These are phyloP conservation scores for Himalopsyche anomala DNA, from an alignment of 2,888 invertebrate species.

Conservation along the genomic window DNA sequence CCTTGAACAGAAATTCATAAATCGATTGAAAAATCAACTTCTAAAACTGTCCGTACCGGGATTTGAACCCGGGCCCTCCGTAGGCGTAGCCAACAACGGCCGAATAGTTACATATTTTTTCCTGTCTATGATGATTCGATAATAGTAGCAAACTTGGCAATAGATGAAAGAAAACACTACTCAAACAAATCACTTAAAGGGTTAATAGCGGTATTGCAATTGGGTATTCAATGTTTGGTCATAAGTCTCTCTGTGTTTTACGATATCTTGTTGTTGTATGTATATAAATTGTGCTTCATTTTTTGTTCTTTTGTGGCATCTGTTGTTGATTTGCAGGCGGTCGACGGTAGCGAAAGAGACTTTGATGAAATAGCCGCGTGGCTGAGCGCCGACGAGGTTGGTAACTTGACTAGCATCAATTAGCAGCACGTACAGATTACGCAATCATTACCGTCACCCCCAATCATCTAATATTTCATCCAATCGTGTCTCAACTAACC, in stretches of 20 bases:
- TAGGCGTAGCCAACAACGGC: too few relatives aligned
- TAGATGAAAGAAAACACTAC: too few relatives aligned
- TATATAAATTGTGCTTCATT: conserved; percentile 67
- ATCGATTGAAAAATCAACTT: too few relatives aligned
- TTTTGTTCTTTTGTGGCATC: conserved; percentile 68
- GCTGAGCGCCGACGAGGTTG: conserved; percentile 89
- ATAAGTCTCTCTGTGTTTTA: background rate
- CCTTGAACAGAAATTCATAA: too few relatives aligned
- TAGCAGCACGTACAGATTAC: background rate
- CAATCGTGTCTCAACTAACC: background rate
- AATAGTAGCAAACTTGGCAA: too few relatives aligned
- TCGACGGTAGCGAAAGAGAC: conserved; percentile 85
- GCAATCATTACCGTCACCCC: background rate
- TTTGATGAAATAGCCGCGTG: conserved; percentile 97
- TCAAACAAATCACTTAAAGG: too few relatives aligned
- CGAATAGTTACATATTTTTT: too few relatives aligned
- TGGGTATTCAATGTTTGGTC: background rate
- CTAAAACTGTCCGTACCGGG: too few relatives aligned
- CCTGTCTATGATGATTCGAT: too few relatives aligned
- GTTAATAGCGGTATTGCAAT: too few relatives aligned
- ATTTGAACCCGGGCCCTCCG: too few relatives aligned
- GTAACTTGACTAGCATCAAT: conserved; percentile 65
- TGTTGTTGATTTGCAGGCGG: conserved; percentile 70
- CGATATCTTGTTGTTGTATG: conserved; percentile 67
- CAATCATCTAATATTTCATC: background rate